A percentile compares a stretch with the other conserved stretches of the same genome.
Evolutionary conservation across 2,113 vertebrate species (phyloP).

Genomic region (Ia io): DNA sequence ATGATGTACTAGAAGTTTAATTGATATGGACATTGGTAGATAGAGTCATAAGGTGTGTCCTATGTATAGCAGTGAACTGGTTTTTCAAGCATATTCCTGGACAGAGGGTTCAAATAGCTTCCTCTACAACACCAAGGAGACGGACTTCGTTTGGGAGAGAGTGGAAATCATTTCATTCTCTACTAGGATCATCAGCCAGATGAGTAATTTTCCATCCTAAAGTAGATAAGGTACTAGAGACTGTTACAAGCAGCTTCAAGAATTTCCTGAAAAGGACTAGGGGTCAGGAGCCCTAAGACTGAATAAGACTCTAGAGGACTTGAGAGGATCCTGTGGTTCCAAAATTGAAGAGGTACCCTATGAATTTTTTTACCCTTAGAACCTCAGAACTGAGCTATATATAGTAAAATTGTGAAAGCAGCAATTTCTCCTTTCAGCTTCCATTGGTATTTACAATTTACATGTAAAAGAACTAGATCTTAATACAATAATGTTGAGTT

Average conservation of each 20-base stretch:
- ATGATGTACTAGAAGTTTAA: background rate
- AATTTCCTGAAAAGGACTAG: background rate
- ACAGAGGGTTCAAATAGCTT: background rate
- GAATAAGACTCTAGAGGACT: background rate
- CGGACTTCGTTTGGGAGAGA: background rate
- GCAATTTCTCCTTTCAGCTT: background rate
- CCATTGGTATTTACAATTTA: background rate
- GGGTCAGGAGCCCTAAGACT: background rate
- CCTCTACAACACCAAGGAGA: background rate
- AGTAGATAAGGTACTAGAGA: background rate
- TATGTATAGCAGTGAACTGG: background rate
- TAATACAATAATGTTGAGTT: background rate
- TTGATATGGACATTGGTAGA: background rate
- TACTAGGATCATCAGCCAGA: background rate
- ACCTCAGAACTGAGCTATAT: background rate
- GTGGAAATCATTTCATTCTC: background rate
- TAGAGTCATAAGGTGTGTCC: background rate
- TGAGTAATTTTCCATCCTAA: background rate
- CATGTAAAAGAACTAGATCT: background rate
- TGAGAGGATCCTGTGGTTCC: background rate
- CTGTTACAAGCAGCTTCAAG: background rate
- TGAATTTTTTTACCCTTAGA: background rate
- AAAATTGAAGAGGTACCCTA: background rate
- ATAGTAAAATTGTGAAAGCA: background rate
- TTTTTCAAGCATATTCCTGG: background rate